Evolutionary conservation across 2,888 invertebrate species (phyloP), one percentile per base, ranked within the genome.

Genomic region (Dione juno): DNA sequence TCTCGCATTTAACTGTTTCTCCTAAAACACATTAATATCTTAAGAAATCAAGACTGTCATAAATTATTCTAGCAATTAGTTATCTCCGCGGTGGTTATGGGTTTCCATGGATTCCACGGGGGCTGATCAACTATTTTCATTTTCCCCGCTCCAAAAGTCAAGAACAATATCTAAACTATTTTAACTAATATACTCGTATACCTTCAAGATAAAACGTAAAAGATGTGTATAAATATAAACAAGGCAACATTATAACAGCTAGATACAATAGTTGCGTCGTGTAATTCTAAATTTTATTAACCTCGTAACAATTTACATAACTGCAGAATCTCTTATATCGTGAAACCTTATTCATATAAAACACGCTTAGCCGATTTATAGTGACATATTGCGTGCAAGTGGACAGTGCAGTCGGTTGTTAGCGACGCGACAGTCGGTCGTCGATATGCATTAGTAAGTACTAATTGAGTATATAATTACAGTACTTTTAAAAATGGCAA

Each of bases 311-410:
- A 41, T 58, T 73, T 73, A 73, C 59, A 57, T 73, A 73, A 72
- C 40, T 59, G 58, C 54, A 66, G 54, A 70, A 73, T 50, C 70
- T 66, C 52, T 72, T 64, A 67, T 67, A 69, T 73, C 65, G 68
- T 66, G 73, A 73, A 73, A 73, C 73, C 73, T 70, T 73, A 73
- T 67, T 70, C 40, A 67, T 67, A 67, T 67, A 65, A 66, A 67
- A 59, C 66, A 54, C 52, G 64, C 68, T 65, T 72, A 73, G 70
- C 59, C 52, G 67, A 59, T 73, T 73, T 73, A 73, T 63, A 68
- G 48, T 13, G 70, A 35, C 67, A 73, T 48, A 70, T 73, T 70
- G 70, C 73, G 73, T 73, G 73, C 59, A 54, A n/a, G 61, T n/a
- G 54, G 61, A 61, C 57, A 45, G 45, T 64, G 40, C 59, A 67